A percentile compares a stretch with the other conserved stretches of the same genome.
Conservation (phyloP, 2,113 vertebrate species). For the Sceloporus undulatus region DNA sequence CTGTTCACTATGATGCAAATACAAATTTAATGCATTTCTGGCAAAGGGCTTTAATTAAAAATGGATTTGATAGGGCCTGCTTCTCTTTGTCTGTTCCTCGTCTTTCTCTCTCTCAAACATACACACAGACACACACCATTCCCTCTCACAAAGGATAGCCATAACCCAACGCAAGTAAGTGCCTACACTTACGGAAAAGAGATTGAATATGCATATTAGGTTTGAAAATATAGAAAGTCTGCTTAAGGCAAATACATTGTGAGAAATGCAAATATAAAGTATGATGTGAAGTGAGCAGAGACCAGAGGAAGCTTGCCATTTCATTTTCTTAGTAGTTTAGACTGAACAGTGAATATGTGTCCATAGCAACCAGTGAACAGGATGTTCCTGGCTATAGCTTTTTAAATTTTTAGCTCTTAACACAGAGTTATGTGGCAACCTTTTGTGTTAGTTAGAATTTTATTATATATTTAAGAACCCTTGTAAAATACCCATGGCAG, state of each 20-base stretch:
- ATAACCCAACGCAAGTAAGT: background rate
- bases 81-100: too few relatives aligned
- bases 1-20: background rate
- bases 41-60: background rate
- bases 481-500: conserved; percentile 2
- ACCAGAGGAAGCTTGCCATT: background rate
- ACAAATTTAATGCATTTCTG: background rate
- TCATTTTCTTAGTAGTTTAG: conserved; percentile 6
- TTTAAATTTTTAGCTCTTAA: conserved; percentile 35
- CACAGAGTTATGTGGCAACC: background rate
- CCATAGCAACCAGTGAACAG: conserved; percentile 61
- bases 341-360: conserved; percentile 50
- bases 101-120: background rate
- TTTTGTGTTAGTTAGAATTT: conserved; percentile 17
- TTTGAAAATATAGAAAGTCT: background rate
- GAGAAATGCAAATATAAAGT: background rate
- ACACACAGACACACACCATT: background rate
- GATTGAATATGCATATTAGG: background rate
- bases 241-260: background rate
- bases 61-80: background rate
- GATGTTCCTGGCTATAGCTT: conserved; percentile 47
- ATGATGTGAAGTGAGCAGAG: accelerated
- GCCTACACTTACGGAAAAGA: background rate
- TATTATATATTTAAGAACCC: conserved; percentile 21
- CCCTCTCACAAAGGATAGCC: background rate